These are phyloP conservation scores for Coluber constrictor DNA, from an alignment of 2,797 vertebrate species.

Conservation along the genomic window DNA sequence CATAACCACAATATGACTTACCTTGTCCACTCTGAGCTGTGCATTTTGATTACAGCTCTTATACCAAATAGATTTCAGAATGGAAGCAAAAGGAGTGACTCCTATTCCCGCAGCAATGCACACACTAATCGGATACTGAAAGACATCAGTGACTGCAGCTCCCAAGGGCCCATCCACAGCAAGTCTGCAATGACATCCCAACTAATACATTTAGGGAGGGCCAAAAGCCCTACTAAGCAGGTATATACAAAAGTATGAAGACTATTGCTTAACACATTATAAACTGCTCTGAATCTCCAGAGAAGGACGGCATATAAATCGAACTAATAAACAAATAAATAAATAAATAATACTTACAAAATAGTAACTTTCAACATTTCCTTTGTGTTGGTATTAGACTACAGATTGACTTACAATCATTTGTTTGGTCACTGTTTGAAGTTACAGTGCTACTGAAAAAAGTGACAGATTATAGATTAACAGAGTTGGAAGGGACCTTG, in stretches of 20 bases:
- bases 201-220: neutral
- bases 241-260: no score
- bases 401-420: neutral
- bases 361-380: neutral
- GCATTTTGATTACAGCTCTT: constrained; percentile 53
- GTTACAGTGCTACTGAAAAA: neutral
- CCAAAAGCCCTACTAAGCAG: no score
- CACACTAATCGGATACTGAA: constrained; percentile 70
- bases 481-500: no score
- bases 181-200: constrained; percentile 61
- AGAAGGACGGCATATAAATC: no score
- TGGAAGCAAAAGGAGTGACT: constrained; percentile 77
- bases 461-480: no score
- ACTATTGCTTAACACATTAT: no score
- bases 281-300: no score
- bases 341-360: constrained; percentile 1
- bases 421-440: neutral
- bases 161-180: constrained; percentile 78
- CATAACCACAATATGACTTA: constrained; percentile 53
- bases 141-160: constrained; percentile 68
- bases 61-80: constrained; percentile 78
- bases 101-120: constrained; percentile 78
- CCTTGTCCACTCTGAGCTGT: constrained; percentile 68
- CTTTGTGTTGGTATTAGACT: neutral
- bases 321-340: no score